These are phyloP conservation scores for Semicossyphus pulcher DNA, from an alignment of 2,113 vertebrate species.

Conservation along the genomic window DNA sequence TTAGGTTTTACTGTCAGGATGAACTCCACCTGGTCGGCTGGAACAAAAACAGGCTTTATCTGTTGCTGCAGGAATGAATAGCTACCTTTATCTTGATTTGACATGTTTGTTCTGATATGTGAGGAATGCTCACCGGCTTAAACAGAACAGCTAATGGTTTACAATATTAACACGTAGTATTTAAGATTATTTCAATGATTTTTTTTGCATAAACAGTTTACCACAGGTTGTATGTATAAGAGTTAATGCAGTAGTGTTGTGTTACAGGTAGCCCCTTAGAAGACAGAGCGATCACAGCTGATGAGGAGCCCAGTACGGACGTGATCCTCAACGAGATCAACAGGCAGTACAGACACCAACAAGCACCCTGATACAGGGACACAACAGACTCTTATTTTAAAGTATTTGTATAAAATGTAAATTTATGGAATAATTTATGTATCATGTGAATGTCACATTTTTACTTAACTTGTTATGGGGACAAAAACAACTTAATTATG, in stretches of 20 bases:
- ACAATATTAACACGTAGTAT: neutral
- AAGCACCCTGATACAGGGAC: slow-evolving; percentile 38
- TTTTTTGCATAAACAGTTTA: neutral
- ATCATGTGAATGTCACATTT: neutral
- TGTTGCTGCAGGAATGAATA: no score
- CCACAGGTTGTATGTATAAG: neutral
- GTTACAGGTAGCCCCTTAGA: slow-evolving; percentile 73
- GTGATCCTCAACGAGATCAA: slow-evolving; percentile 80
- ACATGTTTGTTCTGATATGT: no score
- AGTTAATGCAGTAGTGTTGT: slow-evolving; percentile 5
- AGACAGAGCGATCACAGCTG: slow-evolving; percentile 67
- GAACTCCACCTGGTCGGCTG: no score
- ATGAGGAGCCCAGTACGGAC: slow-evolving; percentile 64
- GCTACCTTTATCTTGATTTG: no score
- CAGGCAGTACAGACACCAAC: slow-evolving; percentile 43
- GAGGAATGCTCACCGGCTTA: no score
- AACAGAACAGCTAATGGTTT: no score
- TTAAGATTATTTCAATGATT: neutral
- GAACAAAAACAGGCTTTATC: no score
- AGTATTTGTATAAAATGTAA: slow-evolving; percentile 37
- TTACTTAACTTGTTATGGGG: neutral
- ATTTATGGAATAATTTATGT: slow-evolving; percentile 21
- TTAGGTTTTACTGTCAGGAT: no score
- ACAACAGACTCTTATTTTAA: neutral
- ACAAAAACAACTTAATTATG: neutral